phyloP scores from a whole-genome alignment of 2,797 vertebrate genomes.

The Leptatherina wallacei region DNA sequence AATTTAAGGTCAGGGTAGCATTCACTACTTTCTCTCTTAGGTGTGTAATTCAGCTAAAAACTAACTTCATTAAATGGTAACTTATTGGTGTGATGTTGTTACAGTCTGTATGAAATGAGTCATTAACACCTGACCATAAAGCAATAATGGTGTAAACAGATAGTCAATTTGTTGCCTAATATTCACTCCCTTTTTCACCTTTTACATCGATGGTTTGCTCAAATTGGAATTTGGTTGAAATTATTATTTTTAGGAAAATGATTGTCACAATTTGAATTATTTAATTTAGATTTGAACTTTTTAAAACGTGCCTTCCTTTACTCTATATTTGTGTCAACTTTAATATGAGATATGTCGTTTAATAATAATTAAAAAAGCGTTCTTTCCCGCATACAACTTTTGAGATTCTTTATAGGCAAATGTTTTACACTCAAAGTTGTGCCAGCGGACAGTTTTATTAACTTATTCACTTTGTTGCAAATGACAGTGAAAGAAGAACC shows the following conservation, averaged over 20 bases:
- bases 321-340: too few relatives aligned
- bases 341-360: too few relatives aligned
- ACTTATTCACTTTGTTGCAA: background rate
- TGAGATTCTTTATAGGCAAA: too few relatives aligned
- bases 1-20: background rate
- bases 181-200: constrained; percentile 18
- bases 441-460: background rate
- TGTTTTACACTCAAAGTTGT: background rate
- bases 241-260: background rate
- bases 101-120: constrained; percentile 11
- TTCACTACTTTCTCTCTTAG: background rate
- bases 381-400: too few relatives aligned
- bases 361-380: too few relatives aligned
- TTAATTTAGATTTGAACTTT: background rate
- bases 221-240: background rate
- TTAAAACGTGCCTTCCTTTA: too few relatives aligned
- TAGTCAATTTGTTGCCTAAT: constrained; percentile 2
- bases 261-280: background rate
- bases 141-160: constrained; percentile 35
- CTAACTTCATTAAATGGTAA: background rate
- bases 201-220: background rate
- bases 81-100: constrained; percentile 30
- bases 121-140: constrained; percentile 50
- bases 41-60: background rate
- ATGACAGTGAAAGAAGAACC: constrained; percentile 93